Evolutionary conservation across 2,888 invertebrate species (phyloP).

Genomic region (Parnassius apollo): DNA sequence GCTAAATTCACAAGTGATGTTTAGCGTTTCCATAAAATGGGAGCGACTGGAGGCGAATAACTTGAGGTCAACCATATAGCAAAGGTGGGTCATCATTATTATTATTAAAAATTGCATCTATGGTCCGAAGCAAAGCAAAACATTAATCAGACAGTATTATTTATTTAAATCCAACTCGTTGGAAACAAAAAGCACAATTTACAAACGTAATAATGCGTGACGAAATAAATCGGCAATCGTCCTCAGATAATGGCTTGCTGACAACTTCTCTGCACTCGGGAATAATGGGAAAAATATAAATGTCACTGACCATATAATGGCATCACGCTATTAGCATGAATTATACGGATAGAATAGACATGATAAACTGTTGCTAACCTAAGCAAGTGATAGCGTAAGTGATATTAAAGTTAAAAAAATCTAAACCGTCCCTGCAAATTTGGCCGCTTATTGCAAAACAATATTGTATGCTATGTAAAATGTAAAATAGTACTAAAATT

Average conservation of each 20-base stretch:
- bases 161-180: neutral
- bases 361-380: no score
- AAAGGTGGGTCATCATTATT: no score
- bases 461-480: neutral
- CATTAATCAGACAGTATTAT: conserved; percentile 1
- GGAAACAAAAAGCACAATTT: neutral
- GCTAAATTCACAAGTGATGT: no score
- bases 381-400: neutral
- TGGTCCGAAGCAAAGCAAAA: neutral
- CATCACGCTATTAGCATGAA: neutral
- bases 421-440: no score
- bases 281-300: conserved; percentile 17
- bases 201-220: no score
- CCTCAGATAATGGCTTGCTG: conserved; percentile 12
- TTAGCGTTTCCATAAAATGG: no score
- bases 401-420: neutral
- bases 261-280: conserved; percentile 13
- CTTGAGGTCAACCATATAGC: no score
- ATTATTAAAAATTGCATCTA: no score
- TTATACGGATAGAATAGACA: no score
- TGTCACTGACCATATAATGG: conserved; percentile 23
- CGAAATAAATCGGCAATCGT: no score
- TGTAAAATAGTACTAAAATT: neutral
- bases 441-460: neutral
- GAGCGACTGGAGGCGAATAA: no score